Evolutionary conservation across 1,140 invertebrate species (phyloP).

Genomic region (Lamellibrachia luymesi): DNA sequence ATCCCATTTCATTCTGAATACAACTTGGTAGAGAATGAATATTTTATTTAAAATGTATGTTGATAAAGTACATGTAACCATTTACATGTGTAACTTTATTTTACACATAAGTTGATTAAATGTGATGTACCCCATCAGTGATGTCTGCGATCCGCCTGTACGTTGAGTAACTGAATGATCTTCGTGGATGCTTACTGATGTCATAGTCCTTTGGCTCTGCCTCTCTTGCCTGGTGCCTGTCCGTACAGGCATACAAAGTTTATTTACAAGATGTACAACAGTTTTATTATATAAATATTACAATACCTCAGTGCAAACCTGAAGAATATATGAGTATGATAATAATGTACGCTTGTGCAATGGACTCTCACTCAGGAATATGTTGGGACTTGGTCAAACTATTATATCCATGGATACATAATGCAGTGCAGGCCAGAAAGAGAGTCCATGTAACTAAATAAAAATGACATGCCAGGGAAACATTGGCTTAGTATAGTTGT

Average conservation of each 20-base stretch:
- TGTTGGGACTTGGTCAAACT: too few species aligned
- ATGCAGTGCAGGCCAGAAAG: too few species aligned
- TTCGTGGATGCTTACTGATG: conserved; percentile 38
- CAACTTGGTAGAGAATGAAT: not conserved
- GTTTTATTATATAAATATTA: not conserved
- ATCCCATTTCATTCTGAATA: not conserved
- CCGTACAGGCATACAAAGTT: conserved; percentile 12
- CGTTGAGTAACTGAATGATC: conserved; percentile 46
- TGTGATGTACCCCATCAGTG: conserved; percentile 47
- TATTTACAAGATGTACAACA: not conserved
- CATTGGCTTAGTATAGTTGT: too few species aligned
- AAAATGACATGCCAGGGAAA: too few species aligned
- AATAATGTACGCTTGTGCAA: too few species aligned
- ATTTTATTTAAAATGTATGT: not conserved
- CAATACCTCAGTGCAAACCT: too few species aligned
- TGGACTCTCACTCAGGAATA: too few species aligned
- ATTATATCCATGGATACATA: too few species aligned
- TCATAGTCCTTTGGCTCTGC: conserved; percentile 56
- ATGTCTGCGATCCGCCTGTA: conserved; percentile 50
- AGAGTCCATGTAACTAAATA: too few species aligned
- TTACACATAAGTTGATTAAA: not conserved
- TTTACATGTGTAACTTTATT: not conserved
- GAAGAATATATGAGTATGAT: too few species aligned
- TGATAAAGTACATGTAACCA: not conserved
- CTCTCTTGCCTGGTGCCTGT: conserved; percentile 54